Conservation (phyloP, 2,888 invertebrate species). For the Rhabditoides inermis region DNA sequence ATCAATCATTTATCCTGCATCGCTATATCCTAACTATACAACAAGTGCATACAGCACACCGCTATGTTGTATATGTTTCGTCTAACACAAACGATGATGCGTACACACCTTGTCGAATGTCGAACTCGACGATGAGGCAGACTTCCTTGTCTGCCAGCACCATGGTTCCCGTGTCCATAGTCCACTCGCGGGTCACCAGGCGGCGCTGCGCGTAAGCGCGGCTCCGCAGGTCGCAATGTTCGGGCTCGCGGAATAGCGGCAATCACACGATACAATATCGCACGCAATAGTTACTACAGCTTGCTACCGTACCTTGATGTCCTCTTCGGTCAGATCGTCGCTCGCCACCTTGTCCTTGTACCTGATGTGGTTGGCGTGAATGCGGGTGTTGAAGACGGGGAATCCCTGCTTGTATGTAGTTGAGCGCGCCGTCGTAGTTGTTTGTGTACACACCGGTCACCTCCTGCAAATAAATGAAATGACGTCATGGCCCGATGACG, state of each 20-base stretch:
- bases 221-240: no score
- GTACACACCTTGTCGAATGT: no score
- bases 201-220: constrained; percentile 88
- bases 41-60: no score
- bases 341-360: constrained; percentile 62
- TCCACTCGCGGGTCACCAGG: constrained; percentile 89
- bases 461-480: constrained; percentile 57
- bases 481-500: no score
- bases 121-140: constrained; percentile 97
- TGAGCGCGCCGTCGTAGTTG: constrained; percentile 91
- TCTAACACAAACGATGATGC: no score
- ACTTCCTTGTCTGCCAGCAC: constrained; percentile 94
- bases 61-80: no score
- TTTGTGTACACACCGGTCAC: constrained; percentile 83
- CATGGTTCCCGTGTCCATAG: constrained; percentile 91
- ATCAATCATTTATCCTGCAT: no score
- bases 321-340: constrained; percentile 91
- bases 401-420: constrained; percentile 83
- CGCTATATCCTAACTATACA: no score
- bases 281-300: no score
- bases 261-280: background rate
- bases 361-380: constrained; percentile 85
- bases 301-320: constrained; percentile 75
- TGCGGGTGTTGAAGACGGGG: constrained; percentile 94
- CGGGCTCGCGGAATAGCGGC: no score